These are phyloP conservation scores for Parnassius apollo DNA, from an alignment of 2,888 invertebrate genomes.

Conservation along the genomic window DNA sequence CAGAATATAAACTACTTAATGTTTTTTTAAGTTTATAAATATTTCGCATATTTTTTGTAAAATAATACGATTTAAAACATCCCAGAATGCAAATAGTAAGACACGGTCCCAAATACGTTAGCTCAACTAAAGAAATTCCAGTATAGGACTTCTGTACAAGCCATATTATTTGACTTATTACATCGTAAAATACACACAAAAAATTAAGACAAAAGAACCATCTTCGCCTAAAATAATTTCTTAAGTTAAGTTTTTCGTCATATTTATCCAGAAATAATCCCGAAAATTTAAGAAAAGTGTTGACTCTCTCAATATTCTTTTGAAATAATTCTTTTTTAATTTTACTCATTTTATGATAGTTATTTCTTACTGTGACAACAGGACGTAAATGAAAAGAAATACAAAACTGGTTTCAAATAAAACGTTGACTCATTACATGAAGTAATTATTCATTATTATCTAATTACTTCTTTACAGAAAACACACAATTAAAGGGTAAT, in stretches of 20 bases:
- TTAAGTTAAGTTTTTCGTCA: not conserved
- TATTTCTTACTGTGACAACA: not conserved
- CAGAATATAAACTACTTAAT: constrained; percentile 2
- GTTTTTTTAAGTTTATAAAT: not conserved
- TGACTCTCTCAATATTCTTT: constrained; percentile 14
- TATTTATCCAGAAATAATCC: constrained; percentile 6
- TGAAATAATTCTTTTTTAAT: constrained; percentile 1
- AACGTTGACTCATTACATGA: no score
- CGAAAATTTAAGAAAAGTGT: constrained; percentile 9
- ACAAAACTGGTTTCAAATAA: not conserved
- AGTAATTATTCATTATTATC: constrained; percentile 4
- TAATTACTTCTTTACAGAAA: constrained; percentile 12
- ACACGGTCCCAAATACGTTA: constrained; percentile 16
- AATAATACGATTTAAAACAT: constrained; percentile 14
- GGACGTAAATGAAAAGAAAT: not conserved
- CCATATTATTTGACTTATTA: constrained; percentile 12
- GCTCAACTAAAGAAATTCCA: constrained; percentile 5
- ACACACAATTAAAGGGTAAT: constrained; percentile 6
- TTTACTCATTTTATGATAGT: constrained; percentile 8
- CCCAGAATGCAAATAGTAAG: constrained; percentile 10
- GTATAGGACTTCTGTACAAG: not conserved
- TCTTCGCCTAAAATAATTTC: not conserved
- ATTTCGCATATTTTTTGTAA: constrained; percentile 1
- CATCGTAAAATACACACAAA: not conserved
- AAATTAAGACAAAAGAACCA: constrained; percentile 15